These are phyloP conservation scores for Pygocentrus nattereri DNA, from an alignment of 2,797 vertebrate species.

Conservation along the genomic window DNA sequence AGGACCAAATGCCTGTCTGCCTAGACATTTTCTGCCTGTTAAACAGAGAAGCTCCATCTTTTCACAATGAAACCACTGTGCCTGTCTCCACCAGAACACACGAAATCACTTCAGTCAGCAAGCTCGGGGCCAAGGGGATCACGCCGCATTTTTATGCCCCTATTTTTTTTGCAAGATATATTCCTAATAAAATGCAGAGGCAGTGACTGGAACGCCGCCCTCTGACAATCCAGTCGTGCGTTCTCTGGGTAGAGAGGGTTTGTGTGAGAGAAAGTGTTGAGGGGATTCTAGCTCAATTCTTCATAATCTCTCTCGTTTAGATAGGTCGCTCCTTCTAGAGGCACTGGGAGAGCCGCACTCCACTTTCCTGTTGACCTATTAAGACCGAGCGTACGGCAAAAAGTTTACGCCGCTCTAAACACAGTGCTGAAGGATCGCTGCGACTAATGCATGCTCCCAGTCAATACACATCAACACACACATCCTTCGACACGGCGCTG, in stretches of 20 bases:
- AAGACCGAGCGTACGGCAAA: neutral
- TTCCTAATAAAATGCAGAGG: neutral
- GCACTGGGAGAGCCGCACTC: neutral
- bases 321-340: neutral
- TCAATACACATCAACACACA: conserved; percentile 45
- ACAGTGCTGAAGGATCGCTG: neutral
- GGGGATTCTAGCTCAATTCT: neutral
- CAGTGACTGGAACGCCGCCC: neutral
- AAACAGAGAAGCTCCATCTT: conserved; percentile 56
- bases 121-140: conserved; percentile 23
- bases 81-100: conserved; percentile 52
- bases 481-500: conserved; percentile 33
- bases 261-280: neutral
- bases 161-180: neutral
- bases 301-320: neutral
- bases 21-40: conserved; percentile 61
- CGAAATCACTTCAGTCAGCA: conserved; percentile 54
- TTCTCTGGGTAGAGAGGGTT: neutral
- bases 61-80: conserved; percentile 71
- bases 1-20: conserved; percentile 68
- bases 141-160: conserved; percentile 8
- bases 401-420: conserved; percentile 14
- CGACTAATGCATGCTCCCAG: conserved; percentile 36
- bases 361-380: neutral
- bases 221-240: neutral